A percentile compares a stretch with the other conserved stretches of the same genome.
Conservation (phyloP, 92 coral and sea anemone species). For the Umimayanthus kanabou region DNA sequence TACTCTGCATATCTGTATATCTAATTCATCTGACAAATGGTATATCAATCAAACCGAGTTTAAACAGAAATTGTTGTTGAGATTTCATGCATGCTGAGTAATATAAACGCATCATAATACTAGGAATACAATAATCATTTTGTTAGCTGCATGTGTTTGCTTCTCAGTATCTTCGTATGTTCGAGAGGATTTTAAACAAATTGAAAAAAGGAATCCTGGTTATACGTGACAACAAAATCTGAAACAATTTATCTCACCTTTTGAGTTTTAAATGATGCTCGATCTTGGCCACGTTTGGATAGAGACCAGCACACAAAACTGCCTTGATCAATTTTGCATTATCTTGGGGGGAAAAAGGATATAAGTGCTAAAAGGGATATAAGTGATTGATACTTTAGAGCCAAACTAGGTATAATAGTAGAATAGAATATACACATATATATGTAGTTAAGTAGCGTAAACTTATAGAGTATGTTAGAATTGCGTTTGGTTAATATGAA, state of each 20-base stretch:
- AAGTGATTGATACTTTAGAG: neutral
- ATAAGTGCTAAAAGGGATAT: neutral
- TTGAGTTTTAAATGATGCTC: slow-evolving; percentile 54
- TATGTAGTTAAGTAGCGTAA: neutral
- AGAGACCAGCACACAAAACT: slow-evolving; percentile 91
- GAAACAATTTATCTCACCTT: slow-evolving; percentile 49
- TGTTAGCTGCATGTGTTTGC: no score
- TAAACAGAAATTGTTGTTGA: no score
- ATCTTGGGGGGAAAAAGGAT: slow-evolving; percentile 37
- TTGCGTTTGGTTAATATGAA: no score
- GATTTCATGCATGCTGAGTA: no score
- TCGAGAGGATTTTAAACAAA: no score
- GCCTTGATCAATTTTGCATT: slow-evolving; percentile 88
- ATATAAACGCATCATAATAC: no score
- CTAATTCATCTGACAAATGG: no score
- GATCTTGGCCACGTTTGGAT: slow-evolving; percentile 88
- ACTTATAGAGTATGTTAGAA: neutral
- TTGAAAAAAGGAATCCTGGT: neutral
- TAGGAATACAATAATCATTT: no score
- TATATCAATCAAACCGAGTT: no score
- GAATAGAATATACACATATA: no score
- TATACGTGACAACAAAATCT: neutral
- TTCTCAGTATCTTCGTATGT: no score
- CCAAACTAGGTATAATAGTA: neutral
- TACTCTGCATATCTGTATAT: no score